phyloP scores from a whole-genome alignment of 37 sponge, comb jelly and placozoan species.

The Hormiphora californensis region DNA sequence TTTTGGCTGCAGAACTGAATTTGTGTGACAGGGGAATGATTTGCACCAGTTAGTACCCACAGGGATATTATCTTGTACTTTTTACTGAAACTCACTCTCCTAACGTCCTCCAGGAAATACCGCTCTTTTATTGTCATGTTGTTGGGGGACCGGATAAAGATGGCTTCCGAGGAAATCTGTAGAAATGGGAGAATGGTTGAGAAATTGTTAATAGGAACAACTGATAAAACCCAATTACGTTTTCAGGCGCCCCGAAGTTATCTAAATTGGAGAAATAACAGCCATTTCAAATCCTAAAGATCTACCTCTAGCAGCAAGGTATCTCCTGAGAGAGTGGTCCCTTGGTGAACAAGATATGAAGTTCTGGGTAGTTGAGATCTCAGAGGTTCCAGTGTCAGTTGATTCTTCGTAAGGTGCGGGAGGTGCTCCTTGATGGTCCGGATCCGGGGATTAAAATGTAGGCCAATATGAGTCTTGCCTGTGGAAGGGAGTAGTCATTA shows the following conservation, averaged over 20 bases:
- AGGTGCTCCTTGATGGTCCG: constrained; percentile 10
- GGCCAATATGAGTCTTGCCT: constrained; percentile 33
- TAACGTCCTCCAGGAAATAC: constrained; percentile 18
- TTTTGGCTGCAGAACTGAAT: constrained; percentile 40
- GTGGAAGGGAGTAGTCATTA: not conserved
- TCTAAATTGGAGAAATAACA: not conserved
- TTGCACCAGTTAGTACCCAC: constrained; percentile 19
- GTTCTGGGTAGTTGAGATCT: constrained; percentile 9
- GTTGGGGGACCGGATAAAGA: constrained; percentile 30
- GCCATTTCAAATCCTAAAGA: not conserved
- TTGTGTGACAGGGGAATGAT: constrained; percentile 33
- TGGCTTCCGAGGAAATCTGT: constrained; percentile 32
- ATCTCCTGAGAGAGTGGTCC: not conserved
- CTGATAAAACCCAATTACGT: too few relatives aligned
- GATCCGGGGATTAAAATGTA: constrained; percentile 1
- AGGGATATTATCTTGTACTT: constrained; percentile 52
- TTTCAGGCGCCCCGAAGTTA: not conserved
- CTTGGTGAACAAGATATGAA: constrained; percentile 22
- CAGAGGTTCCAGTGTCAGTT: constrained; percentile 44
- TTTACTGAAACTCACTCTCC: constrained; percentile 20
- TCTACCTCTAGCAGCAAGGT: not conserved
- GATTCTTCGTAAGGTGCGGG: constrained; percentile 17
- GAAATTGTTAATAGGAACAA: too few relatives aligned
- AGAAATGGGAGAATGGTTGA: not conserved
- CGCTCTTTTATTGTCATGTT: constrained; percentile 40